Conservation (phyloP, 2,113 vertebrate species). For the Cyanoliseus patagonus region DNA sequence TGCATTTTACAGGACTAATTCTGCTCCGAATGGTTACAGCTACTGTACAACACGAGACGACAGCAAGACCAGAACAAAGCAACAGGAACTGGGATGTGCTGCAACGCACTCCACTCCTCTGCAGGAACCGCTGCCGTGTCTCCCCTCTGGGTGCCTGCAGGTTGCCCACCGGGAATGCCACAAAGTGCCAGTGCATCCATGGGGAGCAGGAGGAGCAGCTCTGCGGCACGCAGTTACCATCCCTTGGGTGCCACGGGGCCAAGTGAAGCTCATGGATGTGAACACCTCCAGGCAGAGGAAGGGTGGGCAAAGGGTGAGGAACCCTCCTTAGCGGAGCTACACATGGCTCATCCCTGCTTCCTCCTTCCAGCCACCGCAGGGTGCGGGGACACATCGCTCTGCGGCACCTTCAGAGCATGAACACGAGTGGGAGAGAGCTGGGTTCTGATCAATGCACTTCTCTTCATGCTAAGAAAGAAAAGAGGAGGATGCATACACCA, state of each 20-base stretch:
- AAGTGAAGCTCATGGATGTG: neutral
- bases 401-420: accelerated
- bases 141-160: neutral
- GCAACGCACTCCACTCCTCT: neutral
- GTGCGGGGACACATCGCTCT: neutral
- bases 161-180: neutral
- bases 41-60: constrained; percentile 61
- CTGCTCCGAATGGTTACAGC: constrained; percentile 58
- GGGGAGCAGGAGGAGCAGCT: neutral
- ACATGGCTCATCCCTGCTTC: neutral
- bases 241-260: neutral
- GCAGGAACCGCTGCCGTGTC: neutral
- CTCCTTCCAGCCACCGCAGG: neutral
- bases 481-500: neutral
- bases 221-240: neutral
- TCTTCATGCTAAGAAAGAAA: neutral
- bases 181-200: constrained; percentile 10
- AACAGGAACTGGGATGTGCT: neutral
- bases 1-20: constrained; percentile 66
- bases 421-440: neutral
- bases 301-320: neutral
- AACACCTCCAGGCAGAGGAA: neutral
- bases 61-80: constrained; percentile 20
- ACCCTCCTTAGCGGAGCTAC: neutral
- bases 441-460: neutral